Evolutionary conservation across 2,888 invertebrate genomes (phyloP).

Genomic region (Watsonalla binaria): DNA sequence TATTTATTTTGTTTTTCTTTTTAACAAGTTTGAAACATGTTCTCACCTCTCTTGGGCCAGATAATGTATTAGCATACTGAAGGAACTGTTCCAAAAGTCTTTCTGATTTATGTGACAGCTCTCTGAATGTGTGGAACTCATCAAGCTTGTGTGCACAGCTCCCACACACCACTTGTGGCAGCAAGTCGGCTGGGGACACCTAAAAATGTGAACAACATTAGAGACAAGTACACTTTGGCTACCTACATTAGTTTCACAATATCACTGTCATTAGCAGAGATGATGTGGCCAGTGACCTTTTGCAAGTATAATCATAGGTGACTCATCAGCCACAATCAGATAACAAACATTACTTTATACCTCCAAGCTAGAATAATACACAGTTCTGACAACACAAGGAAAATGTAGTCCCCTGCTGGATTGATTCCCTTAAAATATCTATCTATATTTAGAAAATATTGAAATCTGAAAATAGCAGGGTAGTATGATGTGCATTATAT

Average conservation of each 20-base stretch:
- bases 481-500: slow-evolving; percentile 43
- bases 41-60: slow-evolving; percentile 82
- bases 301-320: slow-evolving; percentile 63
- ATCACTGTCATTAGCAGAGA: slow-evolving; percentile 45
- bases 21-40: slow-evolving; percentile 5
- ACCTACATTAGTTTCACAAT: slow-evolving; percentile 38
- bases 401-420: slow-evolving; percentile 57
- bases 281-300: slow-evolving; percentile 72
- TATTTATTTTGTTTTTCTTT: slow-evolving; percentile 8
- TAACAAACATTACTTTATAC: slow-evolving; percentile 38
- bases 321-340: slow-evolving; percentile 58
- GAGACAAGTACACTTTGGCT: slow-evolving; percentile 3
- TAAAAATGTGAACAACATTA: slow-evolving; percentile 63
- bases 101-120: slow-evolving; percentile 86
- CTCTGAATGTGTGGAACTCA: slow-evolving; percentile 86
- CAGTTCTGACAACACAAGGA: slow-evolving; percentile 35
- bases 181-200: slow-evolving; percentile 86
- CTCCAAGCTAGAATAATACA: not conserved
- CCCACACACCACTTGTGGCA: slow-evolving; percentile 88
- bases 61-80: slow-evolving; percentile 83
- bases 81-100: slow-evolving; percentile 86
- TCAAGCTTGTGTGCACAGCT: slow-evolving; percentile 87
- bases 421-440: slow-evolving; percentile 59
- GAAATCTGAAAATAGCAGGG: slow-evolving; percentile 71
- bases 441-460: slow-evolving; percentile 74